phyloP scores from a whole-genome alignment of 2,888 invertebrate genomes.

The Drosophila stalkeri region DNA sequence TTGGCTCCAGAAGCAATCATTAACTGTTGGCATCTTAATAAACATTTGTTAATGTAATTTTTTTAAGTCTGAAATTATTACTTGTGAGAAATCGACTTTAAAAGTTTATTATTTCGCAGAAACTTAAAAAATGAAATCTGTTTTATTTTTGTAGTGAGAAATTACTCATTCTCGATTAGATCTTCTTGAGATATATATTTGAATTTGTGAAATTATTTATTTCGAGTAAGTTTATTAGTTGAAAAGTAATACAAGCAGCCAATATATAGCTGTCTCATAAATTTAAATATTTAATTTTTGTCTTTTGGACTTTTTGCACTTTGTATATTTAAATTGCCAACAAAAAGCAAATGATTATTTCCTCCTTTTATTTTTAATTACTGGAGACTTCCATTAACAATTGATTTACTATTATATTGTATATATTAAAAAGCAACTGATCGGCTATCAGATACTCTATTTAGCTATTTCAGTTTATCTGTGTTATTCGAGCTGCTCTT shows the following conservation, averaged over 20 bases:
- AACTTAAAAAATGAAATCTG: constrained; percentile 12
- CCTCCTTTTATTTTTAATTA: background rate
- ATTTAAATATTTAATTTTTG: constrained; percentile 16
- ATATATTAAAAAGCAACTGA: background rate
- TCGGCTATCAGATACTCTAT: background rate
- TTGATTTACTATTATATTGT: constrained; percentile 1
- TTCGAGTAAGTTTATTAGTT: background rate
- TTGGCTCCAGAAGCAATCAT: constrained; percentile 26
- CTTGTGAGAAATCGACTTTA: constrained; percentile 12
- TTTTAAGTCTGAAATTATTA: constrained; percentile 13
- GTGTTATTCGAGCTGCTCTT: background rate
- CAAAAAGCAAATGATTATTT: background rate
- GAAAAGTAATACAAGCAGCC: constrained; percentile 9
- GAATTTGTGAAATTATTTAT: background rate
- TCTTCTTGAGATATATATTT: background rate
- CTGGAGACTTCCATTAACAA: background rate
- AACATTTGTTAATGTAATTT: constrained; percentile 19
- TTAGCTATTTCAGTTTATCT: background rate
- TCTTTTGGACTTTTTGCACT: background rate
- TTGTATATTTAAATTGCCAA: background rate
- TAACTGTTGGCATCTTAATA: constrained; percentile 8
- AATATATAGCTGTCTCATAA: constrained; percentile 25
- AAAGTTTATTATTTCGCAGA: constrained; percentile 7
- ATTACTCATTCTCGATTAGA: background rate
- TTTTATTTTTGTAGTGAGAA: background rate